These are phyloP conservation scores for Balearica regulorum DNA, from an alignment of 2,797 vertebrate species.

Conservation along the genomic window DNA sequence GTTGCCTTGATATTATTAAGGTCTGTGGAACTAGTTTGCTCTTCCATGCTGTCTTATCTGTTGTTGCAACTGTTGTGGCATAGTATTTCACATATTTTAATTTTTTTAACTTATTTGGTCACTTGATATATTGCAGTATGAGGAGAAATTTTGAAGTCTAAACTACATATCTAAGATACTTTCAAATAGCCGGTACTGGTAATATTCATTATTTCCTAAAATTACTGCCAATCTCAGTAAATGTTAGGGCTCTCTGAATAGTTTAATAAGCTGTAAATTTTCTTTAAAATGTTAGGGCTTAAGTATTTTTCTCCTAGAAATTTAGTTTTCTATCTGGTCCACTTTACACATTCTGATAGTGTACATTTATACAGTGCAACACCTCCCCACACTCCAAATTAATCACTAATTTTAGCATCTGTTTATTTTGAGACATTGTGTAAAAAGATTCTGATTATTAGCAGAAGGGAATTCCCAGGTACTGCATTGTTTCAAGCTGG, in stretches of 20 bases:
- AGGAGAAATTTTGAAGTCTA: not conserved
- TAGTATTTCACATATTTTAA: not conserved
- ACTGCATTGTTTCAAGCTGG: not conserved
- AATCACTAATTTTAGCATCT: not conserved
- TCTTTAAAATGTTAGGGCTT: not conserved
- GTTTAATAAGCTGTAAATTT: not conserved
- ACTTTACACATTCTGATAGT: not conserved
- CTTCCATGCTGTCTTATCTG: not conserved
- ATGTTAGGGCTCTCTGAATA: not conserved
- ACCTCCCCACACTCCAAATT: not conserved
- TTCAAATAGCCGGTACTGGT: not conserved
- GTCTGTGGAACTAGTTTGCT: slow-evolving; percentile 68
- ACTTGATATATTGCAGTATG: not conserved
- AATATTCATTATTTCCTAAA: not conserved
- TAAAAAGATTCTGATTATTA: not conserved
- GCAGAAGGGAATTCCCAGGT: not conserved
- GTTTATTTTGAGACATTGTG: not conserved
- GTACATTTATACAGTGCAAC: not conserved
- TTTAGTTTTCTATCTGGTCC: not conserved
- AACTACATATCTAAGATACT: not conserved
- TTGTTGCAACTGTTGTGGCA: not conserved
- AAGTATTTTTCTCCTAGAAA: not conserved
- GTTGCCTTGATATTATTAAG: slow-evolving; percentile 90
- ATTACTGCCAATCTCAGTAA: not conserved
- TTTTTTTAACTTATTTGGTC: not conserved